Percentiles rank a stretch among this genome's conserved stretches.
Evolutionary conservation across 2,113 vertebrate genomes (phyloP).

Genomic region (Bagarius yarrelli): DNA sequence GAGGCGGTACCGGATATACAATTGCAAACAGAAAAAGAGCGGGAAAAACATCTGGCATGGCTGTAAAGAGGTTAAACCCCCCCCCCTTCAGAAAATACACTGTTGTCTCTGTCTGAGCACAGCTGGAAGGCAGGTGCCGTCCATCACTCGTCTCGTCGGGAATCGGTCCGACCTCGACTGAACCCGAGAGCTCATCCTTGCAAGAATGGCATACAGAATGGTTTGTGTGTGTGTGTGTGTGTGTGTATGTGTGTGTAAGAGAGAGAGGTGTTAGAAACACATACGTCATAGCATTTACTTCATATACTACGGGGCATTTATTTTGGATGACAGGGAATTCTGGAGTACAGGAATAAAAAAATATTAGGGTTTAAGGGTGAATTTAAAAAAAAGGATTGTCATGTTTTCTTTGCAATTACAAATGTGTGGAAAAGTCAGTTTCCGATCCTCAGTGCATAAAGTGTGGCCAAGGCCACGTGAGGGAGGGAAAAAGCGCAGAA

Average conservation of each 20-base stretch:
- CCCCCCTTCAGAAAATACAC: background rate
- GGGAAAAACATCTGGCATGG: constrained; percentile 4
- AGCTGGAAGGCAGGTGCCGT: constrained; percentile 48
- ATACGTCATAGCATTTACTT: background rate
- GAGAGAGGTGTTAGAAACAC: background rate
- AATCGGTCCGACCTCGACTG: constrained; percentile 32
- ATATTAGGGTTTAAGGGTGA: background rate
- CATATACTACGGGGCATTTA: background rate
- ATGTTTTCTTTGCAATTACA: background rate
- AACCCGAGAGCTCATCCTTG: constrained; percentile 1
- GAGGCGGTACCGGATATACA: background rate
- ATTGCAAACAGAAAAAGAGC: background rate
- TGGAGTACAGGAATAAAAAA: background rate
- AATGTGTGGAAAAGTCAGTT: background rate
- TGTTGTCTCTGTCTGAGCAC: constrained; percentile 28
- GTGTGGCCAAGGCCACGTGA: background rate
- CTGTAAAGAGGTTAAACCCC: background rate
- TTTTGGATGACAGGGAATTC: background rate
- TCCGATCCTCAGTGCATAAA: background rate
- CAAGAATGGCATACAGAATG: background rate
- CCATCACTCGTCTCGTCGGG: constrained; percentile 36
- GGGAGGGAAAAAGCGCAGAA: background rate
- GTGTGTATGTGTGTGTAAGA: too few species aligned
- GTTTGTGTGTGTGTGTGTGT: too few species aligned
- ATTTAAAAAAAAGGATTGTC: background rate